These are phyloP conservation scores for Diarsia dahlii DNA, from an alignment of 2,888 invertebrate genomes.

Conservation along the genomic window DNA sequence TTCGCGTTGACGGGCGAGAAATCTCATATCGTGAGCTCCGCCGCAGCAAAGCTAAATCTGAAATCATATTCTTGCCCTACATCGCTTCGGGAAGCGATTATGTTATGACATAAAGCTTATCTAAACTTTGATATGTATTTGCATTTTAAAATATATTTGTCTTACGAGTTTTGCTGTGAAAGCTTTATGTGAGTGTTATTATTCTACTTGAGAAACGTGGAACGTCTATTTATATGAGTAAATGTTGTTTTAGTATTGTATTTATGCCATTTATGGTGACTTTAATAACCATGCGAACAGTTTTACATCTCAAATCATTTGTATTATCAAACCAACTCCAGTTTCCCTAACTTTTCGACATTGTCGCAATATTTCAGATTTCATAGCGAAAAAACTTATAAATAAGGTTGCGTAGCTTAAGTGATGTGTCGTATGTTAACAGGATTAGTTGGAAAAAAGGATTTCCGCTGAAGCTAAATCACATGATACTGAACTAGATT, in stretches of 20 bases:
- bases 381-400: conserved; percentile 1
- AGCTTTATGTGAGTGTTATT: background rate
- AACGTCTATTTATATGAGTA: background rate
- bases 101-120: conserved; percentile 44
- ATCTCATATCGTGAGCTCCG: conserved; percentile 36
- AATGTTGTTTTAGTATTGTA: background rate
- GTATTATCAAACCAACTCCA: conserved; percentile 11
- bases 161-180: background rate
- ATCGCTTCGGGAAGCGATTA: conserved; percentile 45
- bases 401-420: background rate
- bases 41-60: conserved; percentile 49
- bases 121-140: conserved; percentile 43
- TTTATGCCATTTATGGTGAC: background rate
- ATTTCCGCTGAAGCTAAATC: conserved; percentile 7
- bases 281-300: background rate
- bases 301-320: background rate
- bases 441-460: conserved; percentile 10
- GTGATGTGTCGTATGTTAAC: conserved; percentile 1
- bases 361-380: conserved; percentile 9
- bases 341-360: background rate
- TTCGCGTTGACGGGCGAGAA: conserved; percentile 28
- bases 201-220: conserved; percentile 3
- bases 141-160: conserved; percentile 40
- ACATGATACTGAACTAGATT: conserved; percentile 29
- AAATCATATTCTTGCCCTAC: conserved; percentile 55